phyloP scores from a whole-genome alignment of 2,113 vertebrate species.

The Lasiurus cinereus region DNA sequence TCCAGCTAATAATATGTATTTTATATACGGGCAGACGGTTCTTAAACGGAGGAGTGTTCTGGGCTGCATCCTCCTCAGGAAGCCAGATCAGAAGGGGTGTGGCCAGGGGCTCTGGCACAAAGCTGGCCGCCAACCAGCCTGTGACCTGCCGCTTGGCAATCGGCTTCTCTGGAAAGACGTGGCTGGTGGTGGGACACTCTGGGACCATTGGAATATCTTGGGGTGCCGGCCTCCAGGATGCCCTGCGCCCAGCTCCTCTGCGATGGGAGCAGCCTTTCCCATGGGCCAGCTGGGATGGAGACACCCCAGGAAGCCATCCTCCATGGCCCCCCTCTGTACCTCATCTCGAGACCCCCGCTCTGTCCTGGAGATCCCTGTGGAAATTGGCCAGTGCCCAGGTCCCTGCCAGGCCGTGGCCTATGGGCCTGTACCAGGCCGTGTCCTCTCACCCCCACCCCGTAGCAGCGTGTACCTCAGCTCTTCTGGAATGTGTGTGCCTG shows the following conservation, averaged over 20 bases:
- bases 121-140: neutral
- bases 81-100: neutral
- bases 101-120: neutral
- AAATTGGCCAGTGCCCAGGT: neutral
- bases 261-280: neutral
- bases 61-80: neutral
- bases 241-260: rapidly evolving
- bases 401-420: neutral
- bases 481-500: constrained; percentile 2
- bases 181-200: neutral
- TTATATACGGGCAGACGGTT: neutral
- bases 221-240: neutral
- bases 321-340: neutral
- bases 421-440: rapidly evolving
- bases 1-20: neutral
- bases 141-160: neutral
- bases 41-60: neutral
- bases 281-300: neutral
- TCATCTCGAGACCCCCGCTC: neutral
- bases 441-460: neutral
- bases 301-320: rapidly evolving
- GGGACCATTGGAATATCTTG: neutral
- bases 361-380: neutral
- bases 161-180: neutral
- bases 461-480: constrained; percentile 72